phyloP scores from a whole-genome alignment of 2,113 vertebrate genomes.

The Poeciliopsis retropinna region DNA sequence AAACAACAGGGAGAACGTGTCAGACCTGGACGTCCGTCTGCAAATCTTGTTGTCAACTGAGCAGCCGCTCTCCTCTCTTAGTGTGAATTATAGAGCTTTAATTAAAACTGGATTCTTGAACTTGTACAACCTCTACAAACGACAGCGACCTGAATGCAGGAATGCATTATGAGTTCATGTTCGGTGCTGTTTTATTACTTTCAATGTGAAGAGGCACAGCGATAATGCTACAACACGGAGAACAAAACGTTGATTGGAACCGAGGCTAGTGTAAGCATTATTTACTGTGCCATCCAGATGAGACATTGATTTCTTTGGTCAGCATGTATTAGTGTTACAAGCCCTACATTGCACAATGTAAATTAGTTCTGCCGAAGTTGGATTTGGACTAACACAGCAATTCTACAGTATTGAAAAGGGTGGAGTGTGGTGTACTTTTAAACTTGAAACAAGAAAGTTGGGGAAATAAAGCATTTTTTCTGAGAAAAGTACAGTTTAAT shows the following conservation, averaged over 20 bases:
- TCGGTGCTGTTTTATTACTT: constrained; percentile 48
- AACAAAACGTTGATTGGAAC: constrained; percentile 50
- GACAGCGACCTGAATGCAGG: constrained; percentile 17
- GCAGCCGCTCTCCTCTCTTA: constrained; percentile 1
- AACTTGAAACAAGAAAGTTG: constrained; percentile 31
- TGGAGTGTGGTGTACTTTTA: constrained; percentile 16
- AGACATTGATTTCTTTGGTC: constrained; percentile 74
- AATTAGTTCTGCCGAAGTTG: constrained; percentile 55
- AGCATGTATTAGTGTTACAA: constrained; percentile 69
- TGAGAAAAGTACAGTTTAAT: constrained; percentile 2
- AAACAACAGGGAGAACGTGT: constrained; percentile 51
- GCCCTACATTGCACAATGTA: constrained; percentile 69
- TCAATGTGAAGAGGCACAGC: constrained; percentile 31
- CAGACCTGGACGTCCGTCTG: constrained; percentile 33
- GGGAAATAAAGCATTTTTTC: constrained; percentile 12
- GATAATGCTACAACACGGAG: constrained; percentile 47
- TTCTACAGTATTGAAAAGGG: constrained; percentile 34
- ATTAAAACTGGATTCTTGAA: constrained; percentile 41
- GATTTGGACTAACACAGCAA: constrained; percentile 59
- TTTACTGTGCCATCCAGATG: constrained; percentile 66
- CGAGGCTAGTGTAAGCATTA: constrained; percentile 62
- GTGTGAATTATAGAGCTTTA: constrained; percentile 13
- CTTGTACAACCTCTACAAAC: constrained; percentile 21
- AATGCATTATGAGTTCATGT: constrained; percentile 27
- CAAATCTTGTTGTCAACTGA: constrained; percentile 37